A percentile compares a stretch with the other conserved stretches of the same genome.
phyloP scores from a whole-genome alignment of 2,888 invertebrate genomes.

The Lasioglossum pauxillum region DNA sequence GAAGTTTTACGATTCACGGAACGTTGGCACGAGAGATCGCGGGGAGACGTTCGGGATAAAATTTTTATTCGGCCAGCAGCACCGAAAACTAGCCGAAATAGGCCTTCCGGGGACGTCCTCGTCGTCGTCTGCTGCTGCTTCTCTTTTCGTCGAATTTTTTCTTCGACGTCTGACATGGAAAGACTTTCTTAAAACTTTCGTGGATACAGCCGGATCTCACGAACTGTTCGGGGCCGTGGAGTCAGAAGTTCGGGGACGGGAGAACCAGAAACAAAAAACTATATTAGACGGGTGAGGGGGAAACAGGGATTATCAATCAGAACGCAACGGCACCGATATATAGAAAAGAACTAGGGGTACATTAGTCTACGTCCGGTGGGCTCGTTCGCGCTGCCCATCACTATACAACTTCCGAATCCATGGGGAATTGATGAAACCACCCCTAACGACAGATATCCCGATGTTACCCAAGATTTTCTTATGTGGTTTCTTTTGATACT shows the following conservation, averaged over 20 bases:
- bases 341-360: slow-evolving; percentile 62
- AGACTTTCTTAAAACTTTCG: slow-evolving; percentile 60
- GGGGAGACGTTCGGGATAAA: slow-evolving; percentile 18
- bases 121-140: background rate
- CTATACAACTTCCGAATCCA: slow-evolving; percentile 64
- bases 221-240: slow-evolving; percentile 19
- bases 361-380: slow-evolving; percentile 76
- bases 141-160: slow-evolving; percentile 41
- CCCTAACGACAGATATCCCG: slow-evolving; percentile 1
- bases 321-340: slow-evolving; percentile 63
- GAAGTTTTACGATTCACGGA: slow-evolving; percentile 29
- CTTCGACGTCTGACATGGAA: slow-evolving; percentile 57
- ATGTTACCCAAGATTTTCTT: background rate
- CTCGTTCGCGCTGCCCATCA: slow-evolving; percentile 79
- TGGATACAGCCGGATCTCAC: background rate
- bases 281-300: slow-evolving; percentile 32
- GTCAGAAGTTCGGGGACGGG: slow-evolving; percentile 39
- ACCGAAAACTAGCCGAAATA: slow-evolving; percentile 43
- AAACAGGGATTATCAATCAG: slow-evolving; percentile 77
- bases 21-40: slow-evolving; percentile 25
- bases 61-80: slow-evolving; percentile 36
- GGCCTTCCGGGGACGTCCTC: slow-evolving; percentile 23
- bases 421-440: slow-evolving; percentile 40
- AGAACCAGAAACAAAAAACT: slow-evolving; percentile 32
- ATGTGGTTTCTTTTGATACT: background rate